phyloP scores from a whole-genome alignment of 2,797 vertebrate species.

The Oceanodroma leucorhoa region DNA sequence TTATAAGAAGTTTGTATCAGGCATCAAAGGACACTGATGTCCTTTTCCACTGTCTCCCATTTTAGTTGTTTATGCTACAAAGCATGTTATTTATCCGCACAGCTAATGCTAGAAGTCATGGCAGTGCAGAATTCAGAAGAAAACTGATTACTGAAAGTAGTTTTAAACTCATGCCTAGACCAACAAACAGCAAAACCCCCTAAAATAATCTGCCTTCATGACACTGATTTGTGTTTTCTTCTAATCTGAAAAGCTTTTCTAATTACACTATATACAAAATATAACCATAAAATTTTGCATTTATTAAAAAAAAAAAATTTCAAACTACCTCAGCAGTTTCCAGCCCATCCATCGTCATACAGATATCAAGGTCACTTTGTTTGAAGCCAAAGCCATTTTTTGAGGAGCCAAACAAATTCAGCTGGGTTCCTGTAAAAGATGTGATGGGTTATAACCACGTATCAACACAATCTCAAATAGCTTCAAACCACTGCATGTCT shows the following conservation, averaged over 20 bases:
- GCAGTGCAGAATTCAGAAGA: background rate
- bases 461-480: background rate
- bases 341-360: constrained; percentile 90
- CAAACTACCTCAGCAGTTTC: constrained; percentile 85
- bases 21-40: background rate
- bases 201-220: background rate
- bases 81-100: background rate
- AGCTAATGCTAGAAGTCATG: background rate
- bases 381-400: constrained; percentile 97
- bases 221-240: background rate
- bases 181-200: background rate
- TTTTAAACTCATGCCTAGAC: background rate
- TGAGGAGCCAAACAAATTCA: constrained; percentile 93
- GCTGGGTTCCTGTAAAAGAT: constrained; percentile 82
- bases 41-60: background rate
- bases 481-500: background rate
- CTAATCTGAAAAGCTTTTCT: background rate
- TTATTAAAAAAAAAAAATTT: background rate
- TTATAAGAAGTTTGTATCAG: background rate
- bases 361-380: constrained; percentile 95
- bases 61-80: background rate
- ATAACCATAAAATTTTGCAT: background rate
- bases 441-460: background rate
- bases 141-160: background rate
- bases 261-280: background rate